Base-by-base conservation (phyloP, 1,140 invertebrate genomes). In the Drosophila virilis region DNA sequence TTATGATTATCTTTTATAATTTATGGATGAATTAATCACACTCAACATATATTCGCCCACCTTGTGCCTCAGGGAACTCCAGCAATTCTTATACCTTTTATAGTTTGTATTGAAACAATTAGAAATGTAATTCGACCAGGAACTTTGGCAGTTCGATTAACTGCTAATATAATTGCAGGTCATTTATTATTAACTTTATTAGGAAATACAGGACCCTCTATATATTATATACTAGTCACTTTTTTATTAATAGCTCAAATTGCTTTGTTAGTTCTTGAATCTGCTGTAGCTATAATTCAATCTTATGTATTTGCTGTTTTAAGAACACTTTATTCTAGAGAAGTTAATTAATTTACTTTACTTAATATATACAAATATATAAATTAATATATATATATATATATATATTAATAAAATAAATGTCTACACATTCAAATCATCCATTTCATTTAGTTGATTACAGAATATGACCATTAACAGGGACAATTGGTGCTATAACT, bases 61-160 rank as follows among this genome's bases (percentile, higher is more conserved):
- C 91, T 95, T 92, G 93, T 95, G 13, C 94, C 95, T 10, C 81
- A 93, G 92, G 93, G 94, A 77, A 95, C 94, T 0, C 95, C 94
- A 6, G 68, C 77, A 6, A 65, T 92, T 77, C 77, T 94, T 79
- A 94, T 94, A 90, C 93, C 93, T 82, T 94, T 93, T 89, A 93
- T 93, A 92, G 93, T 94, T 40, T 77, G 93, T 79, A 94, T 94
- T 93, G 93, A 94, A 22, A 22, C 22, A 22, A 22, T 22, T 2
- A 22, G 22, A 22, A 22, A 22, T 22, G 22, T 22, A 22, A 95
- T 96, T 93, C 94, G 94, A 7, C 95, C 94, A 7, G 82, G 93
- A 85, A 95, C 94, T 2, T 92, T 96, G 93, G 93, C 94, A 35
- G 93, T 95, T 55, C 95, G 95, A 68, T 85, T 96, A 93, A 93